Evolutionary conservation across 2,888 invertebrate species (phyloP), one percentile per base, ranked within the genome.

Genomic region (Sarcophaga subvicina): DNA sequence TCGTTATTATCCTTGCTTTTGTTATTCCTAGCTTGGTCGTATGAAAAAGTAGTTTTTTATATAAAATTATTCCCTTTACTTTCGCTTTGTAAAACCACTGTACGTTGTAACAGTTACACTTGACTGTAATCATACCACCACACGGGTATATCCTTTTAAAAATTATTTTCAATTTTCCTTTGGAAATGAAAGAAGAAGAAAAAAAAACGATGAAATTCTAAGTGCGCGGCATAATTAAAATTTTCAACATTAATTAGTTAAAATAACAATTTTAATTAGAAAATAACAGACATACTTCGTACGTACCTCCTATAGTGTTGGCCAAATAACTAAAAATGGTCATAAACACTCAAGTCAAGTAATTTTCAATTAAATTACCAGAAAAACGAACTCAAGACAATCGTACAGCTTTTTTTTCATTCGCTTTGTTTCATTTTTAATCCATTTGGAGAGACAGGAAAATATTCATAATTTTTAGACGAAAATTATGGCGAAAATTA

Each of bases 401-500:
- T 73, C 14, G 11, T 14, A 49, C 49, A 1, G 6, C 6, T 37
- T 27, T 8, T 27, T 37, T 37, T 59, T 22, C 54, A 54, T 49
- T 8, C 12, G 25, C 59, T 27, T 22, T 73, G 17, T 20, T 14
- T 2, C 4, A 12, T 14, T 64, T 90, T 54, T 64, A 6, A 63
- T 12, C 25, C 75, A 69, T 62, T 64, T 64, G n/a, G 45, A 22
- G 12, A 37, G 17, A 5, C 27, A 81, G 66, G 37, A 37, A 89
- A 90, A 91, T 14, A 90, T 90, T 89, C 90, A 90, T 90, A 91
- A 90, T 88, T 88, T 27, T 88, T 59, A 80, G 82, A 78, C 22
- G 80, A 64, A 88, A 88, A 83, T 88, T 83, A 88, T 86, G 71
- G 82, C 80, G 14, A 22, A 67, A 86, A 87, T 89, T 87, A 87